Evolutionary conservation across 2,888 invertebrate genomes (phyloP), one percentile per base, ranked within the genome.

Genomic region (Heteropelma amictum): DNA sequence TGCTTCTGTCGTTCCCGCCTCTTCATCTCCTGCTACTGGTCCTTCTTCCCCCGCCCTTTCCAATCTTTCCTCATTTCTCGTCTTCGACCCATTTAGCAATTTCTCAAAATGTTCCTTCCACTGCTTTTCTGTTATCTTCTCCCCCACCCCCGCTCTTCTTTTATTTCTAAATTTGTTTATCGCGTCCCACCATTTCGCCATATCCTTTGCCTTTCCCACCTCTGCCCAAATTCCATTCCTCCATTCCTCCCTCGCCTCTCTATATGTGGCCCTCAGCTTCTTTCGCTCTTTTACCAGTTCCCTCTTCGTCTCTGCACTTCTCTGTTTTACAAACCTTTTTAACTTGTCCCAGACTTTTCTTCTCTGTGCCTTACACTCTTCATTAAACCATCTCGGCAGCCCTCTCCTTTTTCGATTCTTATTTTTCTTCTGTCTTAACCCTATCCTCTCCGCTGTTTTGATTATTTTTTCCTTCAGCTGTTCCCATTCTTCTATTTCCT

Each of bases 191-290:
- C 63, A 63, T 2, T 23, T 33, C 4, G 42, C 4, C 70, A 61
- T 70, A 14, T 54, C 40, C n/a, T 45, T 70, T 6, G 70, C 54
- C 5, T 45, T 53, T 1, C 42, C 30, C 8, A 70, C 35, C 17
- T 53, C 61, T 1, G 61, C 45, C 51, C 54, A 70, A 1, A 49
- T 63, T 42, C 54, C 12, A 1, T 38, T 3, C 28, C 30, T 54
- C 63, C 63, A 63, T 40, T 35, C 38, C 2, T 45, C 51, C 17
- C 63, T 63, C 45, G 51, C 70, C 4, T 54, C 49, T n/a, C 53
- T 53, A 3, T 19, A n/a, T 12, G 19, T 35, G 10, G 7, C 12
- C 14, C 23, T 53, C 8, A 53, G 5, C 19, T 53, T 53, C n/a
- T 19, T 33, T 53, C 17, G 30, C 17, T 53, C 51, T 5, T 28